phyloP scores from a whole-genome alignment of 2,888 invertebrate genomes.

The Kuschelorhynchus macadamiae region DNA sequence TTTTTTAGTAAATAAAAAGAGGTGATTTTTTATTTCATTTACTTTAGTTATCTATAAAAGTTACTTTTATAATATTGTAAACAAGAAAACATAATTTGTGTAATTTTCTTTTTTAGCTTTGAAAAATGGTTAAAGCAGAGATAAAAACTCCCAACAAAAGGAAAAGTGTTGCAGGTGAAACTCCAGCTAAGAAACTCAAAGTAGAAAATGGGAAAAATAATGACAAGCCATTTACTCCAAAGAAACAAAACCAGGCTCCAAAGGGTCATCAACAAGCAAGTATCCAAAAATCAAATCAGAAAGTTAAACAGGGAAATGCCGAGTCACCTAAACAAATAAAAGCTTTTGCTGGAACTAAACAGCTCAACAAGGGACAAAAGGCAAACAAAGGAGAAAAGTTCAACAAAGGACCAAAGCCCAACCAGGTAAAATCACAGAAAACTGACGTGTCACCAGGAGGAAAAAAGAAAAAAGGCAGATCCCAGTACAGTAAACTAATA shows the following conservation, averaged over 20 bases:
- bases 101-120: too few relatives aligned
- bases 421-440: conserved; percentile 5
- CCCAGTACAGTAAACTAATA: conserved; percentile 42
- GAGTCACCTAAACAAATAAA: conserved; percentile 39
- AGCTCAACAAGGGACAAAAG: conserved; percentile 30
- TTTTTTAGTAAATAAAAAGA: too few relatives aligned
- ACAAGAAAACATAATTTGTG: too few relatives aligned
- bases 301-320: conserved; percentile 27
- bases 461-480: conserved; percentile 43
- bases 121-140: conserved; percentile 51
- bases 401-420: conserved; percentile 32
- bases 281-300: conserved; percentile 36
- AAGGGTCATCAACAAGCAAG: conserved; percentile 30
- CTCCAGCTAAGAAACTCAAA: conserved; percentile 53
- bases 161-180: conserved; percentile 47
- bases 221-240: conserved; percentile 19
- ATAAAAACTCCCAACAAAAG: conserved; percentile 51
- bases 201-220: conserved; percentile 35
- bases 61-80: too few relatives aligned
- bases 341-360: conserved; percentile 51
- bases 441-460: conserved; percentile 21
- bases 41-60: too few relatives aligned
- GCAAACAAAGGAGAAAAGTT: conserved; percentile 15
- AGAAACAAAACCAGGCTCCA: conserved; percentile 22
- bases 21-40: too few relatives aligned